phyloP scores from a whole-genome alignment of 1,140 invertebrate genomes.

The Caenorhabditis inopinata region DNA sequence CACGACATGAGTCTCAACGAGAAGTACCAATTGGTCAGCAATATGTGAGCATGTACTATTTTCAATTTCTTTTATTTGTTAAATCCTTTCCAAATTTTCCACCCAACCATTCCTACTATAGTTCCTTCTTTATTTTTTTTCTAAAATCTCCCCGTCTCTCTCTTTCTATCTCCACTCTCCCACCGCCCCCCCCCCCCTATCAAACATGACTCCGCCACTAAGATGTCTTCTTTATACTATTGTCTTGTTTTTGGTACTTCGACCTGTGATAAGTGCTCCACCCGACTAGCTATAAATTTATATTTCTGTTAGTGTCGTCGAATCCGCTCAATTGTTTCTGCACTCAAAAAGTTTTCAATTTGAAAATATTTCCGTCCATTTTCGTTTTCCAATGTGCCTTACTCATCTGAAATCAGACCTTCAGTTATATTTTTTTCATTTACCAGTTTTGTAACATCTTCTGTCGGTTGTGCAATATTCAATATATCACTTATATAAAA shows the following conservation, averaged over 20 bases:
- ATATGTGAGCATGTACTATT: conserved; percentile 39
- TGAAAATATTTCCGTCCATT: neutral
- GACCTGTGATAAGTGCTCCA: conserved; percentile 2
- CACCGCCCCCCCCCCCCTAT: too few species aligned
- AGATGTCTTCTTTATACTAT: neutral
- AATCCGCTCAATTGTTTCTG: neutral
- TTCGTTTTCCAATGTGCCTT: neutral
- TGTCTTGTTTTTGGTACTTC: neutral
- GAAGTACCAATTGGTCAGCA: conserved; percentile 54
- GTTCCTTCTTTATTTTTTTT: neutral
- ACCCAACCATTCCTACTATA: conserved; percentile 5
- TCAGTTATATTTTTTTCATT: neutral
- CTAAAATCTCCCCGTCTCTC: too few species aligned
- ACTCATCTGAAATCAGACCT: neutral
- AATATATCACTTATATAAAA: too few species aligned
- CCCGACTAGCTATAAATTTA: neutral
- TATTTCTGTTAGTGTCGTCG: neutral
- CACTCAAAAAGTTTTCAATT: neutral
- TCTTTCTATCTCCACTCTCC: too few species aligned
- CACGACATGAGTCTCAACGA: conserved; percentile 55
- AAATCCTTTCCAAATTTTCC: conserved; percentile 14
- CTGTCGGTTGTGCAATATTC: conserved; percentile 22
- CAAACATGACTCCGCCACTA: neutral
- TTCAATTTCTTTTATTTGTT: neutral
- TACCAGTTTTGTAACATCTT: neutral